phyloP scores from a whole-genome alignment of 2,888 invertebrate genomes.

The Acanthosepion esculentum region DNA sequence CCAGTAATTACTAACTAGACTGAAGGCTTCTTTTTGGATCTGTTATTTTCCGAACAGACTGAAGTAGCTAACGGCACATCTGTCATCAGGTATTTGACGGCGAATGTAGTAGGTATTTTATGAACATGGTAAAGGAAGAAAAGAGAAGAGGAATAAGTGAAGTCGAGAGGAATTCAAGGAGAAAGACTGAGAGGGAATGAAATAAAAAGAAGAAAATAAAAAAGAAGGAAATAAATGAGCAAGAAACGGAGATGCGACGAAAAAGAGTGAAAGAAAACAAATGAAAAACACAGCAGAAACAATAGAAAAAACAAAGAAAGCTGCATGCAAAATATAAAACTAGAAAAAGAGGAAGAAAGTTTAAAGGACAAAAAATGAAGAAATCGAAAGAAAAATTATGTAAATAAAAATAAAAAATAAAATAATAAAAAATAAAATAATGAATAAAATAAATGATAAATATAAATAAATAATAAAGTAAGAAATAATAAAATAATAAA shows the following conservation, averaged over 20 bases:
- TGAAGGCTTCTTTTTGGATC: neutral
- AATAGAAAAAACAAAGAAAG: neutral
- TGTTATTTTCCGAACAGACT: neutral
- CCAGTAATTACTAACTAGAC: neutral
- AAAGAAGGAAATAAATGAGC: neutral
- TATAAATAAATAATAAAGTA: too few relatives aligned
- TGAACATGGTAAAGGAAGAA: neutral
- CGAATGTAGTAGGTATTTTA: neutral
- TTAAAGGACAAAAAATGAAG: too few relatives aligned
- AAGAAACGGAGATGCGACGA: neutral
- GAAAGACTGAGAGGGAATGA: neutral
- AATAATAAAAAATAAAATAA: too few relatives aligned
- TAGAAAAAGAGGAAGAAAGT: neutral
- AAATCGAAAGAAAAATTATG: too few relatives aligned
- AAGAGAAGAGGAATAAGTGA: neutral
- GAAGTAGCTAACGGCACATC: constrained; percentile 33
- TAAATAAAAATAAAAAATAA: too few relatives aligned
- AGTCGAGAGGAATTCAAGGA: neutral
- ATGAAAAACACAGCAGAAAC: neutral
- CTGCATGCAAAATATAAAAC: neutral
- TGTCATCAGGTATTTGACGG: neutral
- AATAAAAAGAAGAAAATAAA: neutral
- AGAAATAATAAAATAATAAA: too few relatives aligned
- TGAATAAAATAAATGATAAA: too few relatives aligned
- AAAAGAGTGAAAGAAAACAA: neutral